phyloP scores from a whole-genome alignment of 2,113 vertebrate species.

The Galemys pyrenaicus region DNA sequence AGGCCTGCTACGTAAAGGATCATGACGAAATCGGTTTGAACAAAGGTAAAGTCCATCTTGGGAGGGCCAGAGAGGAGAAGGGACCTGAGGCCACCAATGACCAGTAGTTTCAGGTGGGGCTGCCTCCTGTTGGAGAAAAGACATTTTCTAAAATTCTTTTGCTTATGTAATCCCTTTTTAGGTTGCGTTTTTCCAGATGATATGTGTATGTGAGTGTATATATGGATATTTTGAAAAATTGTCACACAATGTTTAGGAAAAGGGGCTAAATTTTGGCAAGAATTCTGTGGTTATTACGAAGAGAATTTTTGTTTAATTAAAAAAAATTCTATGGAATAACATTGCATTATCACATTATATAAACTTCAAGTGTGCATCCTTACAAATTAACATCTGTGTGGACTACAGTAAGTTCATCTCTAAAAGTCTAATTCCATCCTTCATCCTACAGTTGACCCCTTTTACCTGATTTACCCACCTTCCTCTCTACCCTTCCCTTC shows the following conservation, averaged over 20 bases:
- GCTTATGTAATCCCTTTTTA: background rate
- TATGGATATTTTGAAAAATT: background rate
- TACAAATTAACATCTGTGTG: no score
- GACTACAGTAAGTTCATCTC: no score
- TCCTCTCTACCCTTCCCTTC: no score
- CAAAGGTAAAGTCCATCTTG: background rate
- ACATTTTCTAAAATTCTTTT: background rate
- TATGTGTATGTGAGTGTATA: background rate
- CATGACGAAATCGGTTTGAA: background rate
- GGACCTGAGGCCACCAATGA: background rate
- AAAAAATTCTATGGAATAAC: no score
- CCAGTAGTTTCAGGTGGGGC: background rate
- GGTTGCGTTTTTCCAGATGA: background rate
- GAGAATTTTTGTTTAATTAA: no score
- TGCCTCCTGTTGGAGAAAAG: background rate
- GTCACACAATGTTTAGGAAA: background rate
- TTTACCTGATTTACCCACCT: no score
- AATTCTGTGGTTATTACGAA: background rate
- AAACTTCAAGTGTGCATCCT: no score
- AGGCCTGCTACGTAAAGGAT: background rate
- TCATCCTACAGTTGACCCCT: no score
- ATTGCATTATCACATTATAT: no score
- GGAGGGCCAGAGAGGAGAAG: background rate
- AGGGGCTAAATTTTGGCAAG: background rate
- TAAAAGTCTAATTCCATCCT: no score